Conservation (phyloP, 2,113 vertebrate genomes). For the Bettongia penicillata region DNA sequence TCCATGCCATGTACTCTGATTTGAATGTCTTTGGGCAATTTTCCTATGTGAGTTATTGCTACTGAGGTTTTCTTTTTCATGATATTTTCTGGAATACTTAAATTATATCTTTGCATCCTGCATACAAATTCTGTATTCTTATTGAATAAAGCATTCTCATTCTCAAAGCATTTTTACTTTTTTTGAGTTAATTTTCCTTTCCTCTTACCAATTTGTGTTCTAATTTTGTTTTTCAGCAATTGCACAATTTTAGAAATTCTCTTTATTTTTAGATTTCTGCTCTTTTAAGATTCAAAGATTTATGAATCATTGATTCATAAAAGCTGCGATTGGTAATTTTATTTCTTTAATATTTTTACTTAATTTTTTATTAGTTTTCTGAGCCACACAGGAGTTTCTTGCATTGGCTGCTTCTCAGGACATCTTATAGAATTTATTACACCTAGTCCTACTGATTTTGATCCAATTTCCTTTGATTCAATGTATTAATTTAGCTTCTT, state of each 20-base stretch:
- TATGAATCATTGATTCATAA: not conserved
- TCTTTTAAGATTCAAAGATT: not conserved
- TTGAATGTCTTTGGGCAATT: not conserved
- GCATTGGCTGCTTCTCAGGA: not conserved
- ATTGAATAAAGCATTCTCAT: not conserved
- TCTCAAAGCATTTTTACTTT: too few species aligned
- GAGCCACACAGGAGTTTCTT: not conserved
- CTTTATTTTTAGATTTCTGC: not conserved
- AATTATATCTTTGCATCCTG: not conserved
- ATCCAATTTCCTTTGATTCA: not conserved
- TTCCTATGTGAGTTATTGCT: not conserved
- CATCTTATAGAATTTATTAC: not conserved
- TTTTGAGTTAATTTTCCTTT: too few species aligned
- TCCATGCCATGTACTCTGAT: not conserved
- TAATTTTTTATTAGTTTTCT: not conserved
- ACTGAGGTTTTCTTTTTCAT: not conserved
- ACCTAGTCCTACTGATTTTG: not conserved
- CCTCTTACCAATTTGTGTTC: too few species aligned
- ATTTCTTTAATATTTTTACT: not conserved
- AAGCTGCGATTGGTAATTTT: not conserved
- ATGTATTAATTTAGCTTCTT: not conserved
- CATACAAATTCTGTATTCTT: not conserved
- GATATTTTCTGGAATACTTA: not conserved
- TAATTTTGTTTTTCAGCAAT: too few species aligned
- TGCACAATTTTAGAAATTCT: not conserved